These are phyloP conservation scores for Oxystoma pomonae DNA, from an alignment of 2,888 invertebrate genomes.

Conservation along the genomic window DNA sequence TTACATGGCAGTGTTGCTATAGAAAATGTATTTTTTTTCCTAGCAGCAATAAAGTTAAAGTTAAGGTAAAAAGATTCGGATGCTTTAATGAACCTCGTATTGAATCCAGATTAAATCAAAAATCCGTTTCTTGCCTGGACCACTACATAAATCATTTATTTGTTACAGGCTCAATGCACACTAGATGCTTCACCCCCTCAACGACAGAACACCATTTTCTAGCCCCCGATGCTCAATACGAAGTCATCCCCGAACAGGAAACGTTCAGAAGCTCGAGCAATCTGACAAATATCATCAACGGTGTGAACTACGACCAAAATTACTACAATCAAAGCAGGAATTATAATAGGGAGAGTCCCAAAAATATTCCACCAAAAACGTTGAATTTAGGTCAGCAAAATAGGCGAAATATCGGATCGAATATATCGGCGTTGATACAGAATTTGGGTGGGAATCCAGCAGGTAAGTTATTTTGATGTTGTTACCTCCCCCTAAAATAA, in stretches of 20 bases:
- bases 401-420: conserved; percentile 45
- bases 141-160: too few relatives aligned
- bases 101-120: too few relatives aligned
- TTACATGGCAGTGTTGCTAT: too few relatives aligned
- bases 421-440: conserved; percentile 50
- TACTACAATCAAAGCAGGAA: conserved; percentile 38
- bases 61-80: too few relatives aligned
- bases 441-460: conserved; percentile 49
- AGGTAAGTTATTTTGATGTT: not conserved
- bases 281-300: conserved; percentile 46
- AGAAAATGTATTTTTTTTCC: too few relatives aligned
- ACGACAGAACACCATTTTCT: conserved; percentile 43
- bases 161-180: not conserved
- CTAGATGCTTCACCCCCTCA: conserved; percentile 28
- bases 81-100: too few relatives aligned
- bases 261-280: conserved; percentile 38
- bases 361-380: conserved; percentile 41
- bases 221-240: conserved; percentile 62
- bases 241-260: conserved; percentile 50
- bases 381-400: conserved; percentile 33
- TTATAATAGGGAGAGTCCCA: conserved; percentile 30
- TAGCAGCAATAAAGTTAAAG: too few relatives aligned
- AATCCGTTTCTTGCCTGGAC: too few relatives aligned
- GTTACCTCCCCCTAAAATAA: too few relatives aligned
- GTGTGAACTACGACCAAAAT: conserved; percentile 43